Percentiles rank a stretch among this genome's conserved stretches.
Evolutionary conservation across 2,888 invertebrate genomes (phyloP).

Genomic region (Lochmaea crataegi): DNA sequence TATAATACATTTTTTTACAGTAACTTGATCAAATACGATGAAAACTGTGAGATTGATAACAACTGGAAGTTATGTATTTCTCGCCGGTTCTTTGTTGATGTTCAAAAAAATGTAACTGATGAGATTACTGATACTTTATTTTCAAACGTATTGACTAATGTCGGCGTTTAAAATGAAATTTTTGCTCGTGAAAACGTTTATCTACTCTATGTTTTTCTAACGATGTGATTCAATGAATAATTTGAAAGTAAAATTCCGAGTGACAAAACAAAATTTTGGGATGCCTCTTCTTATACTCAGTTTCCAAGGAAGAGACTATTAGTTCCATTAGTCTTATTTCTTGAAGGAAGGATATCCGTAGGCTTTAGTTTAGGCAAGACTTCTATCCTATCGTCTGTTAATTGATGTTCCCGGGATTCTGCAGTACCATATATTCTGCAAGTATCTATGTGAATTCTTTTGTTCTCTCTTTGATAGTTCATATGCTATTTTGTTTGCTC

Average conservation of each 20-base stretch:
- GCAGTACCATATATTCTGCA: too few species aligned
- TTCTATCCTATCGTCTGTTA: too few species aligned
- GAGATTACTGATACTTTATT: background rate
- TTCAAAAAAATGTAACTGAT: conserved; percentile 1
- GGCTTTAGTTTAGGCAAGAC: too few species aligned
- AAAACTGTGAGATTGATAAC: background rate
- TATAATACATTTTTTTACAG: conserved; percentile 23
- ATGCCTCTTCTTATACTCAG: too few species aligned
- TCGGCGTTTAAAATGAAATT: background rate
- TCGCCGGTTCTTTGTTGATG: background rate
- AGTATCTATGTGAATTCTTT: too few species aligned
- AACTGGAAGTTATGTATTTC: background rate
- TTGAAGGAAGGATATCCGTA: too few species aligned
- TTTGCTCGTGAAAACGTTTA: background rate
- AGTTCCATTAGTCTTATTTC: too few species aligned
- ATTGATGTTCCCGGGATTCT: too few species aligned
- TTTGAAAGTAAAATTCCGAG: background rate
- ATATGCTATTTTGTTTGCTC: too few species aligned
- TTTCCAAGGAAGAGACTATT: too few species aligned
- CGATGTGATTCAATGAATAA: background rate
- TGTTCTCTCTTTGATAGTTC: too few species aligned
- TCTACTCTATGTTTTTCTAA: background rate
- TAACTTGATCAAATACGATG: conserved; percentile 2
- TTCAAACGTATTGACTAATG: background rate
- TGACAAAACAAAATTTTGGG: too few species aligned